These are phyloP conservation scores for Protophormia terraenovae DNA, from an alignment of 2,888 invertebrate genomes.

Conservation along the genomic window DNA sequence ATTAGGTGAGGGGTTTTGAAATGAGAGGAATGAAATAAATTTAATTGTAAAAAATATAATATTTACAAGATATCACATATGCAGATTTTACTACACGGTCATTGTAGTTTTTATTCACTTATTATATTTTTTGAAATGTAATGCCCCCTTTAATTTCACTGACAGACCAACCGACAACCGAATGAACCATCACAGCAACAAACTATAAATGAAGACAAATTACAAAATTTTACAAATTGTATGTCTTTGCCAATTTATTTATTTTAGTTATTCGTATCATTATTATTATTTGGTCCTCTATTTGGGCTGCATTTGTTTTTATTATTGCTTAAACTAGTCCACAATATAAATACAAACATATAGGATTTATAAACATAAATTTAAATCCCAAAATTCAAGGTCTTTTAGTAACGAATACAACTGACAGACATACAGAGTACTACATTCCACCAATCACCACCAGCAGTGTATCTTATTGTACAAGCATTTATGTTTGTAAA, in stretches of 20 bases:
- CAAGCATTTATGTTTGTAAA: neutral
- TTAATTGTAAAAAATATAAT: neutral
- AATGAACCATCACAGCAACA: constrained; percentile 10
- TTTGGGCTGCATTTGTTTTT: neutral
- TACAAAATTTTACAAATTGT: constrained; percentile 41
- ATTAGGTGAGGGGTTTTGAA: neutral
- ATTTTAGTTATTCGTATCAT: constrained; percentile 11
- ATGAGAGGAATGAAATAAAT: constrained; percentile 20
- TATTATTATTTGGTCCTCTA: constrained; percentile 1
- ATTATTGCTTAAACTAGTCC: constrained; percentile 3
- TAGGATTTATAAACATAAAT: neutral
- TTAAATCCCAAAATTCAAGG: constrained; percentile 45
- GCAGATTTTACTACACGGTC: constrained; percentile 55
- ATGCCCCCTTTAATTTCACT: constrained; percentile 58
- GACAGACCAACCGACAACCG: neutral
- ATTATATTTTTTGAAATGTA: constrained; percentile 50
- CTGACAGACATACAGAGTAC: too few species aligned
- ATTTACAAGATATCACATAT: constrained; percentile 15
- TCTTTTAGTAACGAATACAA: constrained; percentile 43
- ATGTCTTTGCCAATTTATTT: constrained; percentile 58
- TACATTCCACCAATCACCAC: too few species aligned
- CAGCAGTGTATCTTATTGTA: too few species aligned
- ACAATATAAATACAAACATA: neutral
- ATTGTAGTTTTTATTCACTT: constrained; percentile 56
- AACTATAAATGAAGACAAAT: constrained; percentile 46